Evolutionary conservation across 2,113 vertebrate genomes (phyloP).

Genomic region (Petaurus breviceps): DNA sequence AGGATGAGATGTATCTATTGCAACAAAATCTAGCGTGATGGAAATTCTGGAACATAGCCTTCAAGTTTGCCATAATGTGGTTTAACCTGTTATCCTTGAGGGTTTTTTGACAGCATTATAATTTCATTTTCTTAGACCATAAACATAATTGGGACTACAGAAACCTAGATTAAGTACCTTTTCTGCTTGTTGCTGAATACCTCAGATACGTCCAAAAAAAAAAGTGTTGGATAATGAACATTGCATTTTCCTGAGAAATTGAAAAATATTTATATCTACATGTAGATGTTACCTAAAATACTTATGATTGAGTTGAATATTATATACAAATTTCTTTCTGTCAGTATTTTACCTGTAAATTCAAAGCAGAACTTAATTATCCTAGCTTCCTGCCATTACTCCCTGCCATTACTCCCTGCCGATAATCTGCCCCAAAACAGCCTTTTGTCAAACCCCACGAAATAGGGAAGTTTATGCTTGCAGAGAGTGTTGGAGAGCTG

Average conservation of each 20-base stretch:
- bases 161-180: constrained; percentile 27
- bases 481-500: constrained; percentile 73
- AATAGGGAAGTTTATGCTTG: constrained; percentile 74
- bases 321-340: constrained; percentile 72
- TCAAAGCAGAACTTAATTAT: constrained; percentile 79
- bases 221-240: constrained; percentile 77
- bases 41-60: background rate
- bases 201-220: constrained; percentile 52
- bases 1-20: background rate
- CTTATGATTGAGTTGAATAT: constrained; percentile 79
- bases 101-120: background rate
- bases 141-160: background rate
- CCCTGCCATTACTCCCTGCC: constrained; percentile 76
- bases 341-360: constrained; percentile 83
- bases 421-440: constrained; percentile 80
- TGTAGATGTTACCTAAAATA: constrained; percentile 78
- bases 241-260: constrained; percentile 68
- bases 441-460: constrained; percentile 74
- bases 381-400: constrained; percentile 73
- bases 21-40: background rate
- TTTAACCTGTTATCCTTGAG: background rate
- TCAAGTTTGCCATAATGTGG: background rate
- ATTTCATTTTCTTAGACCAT: constrained; percentile 28
- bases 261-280: constrained; percentile 66
- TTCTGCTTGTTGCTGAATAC: constrained; percentile 22